A percentile compares a stretch with the other conserved stretches of the same genome.
These are phyloP conservation scores for Phasia obesa DNA, from an alignment of 2,888 invertebrate genomes.

Conservation along the genomic window DNA sequence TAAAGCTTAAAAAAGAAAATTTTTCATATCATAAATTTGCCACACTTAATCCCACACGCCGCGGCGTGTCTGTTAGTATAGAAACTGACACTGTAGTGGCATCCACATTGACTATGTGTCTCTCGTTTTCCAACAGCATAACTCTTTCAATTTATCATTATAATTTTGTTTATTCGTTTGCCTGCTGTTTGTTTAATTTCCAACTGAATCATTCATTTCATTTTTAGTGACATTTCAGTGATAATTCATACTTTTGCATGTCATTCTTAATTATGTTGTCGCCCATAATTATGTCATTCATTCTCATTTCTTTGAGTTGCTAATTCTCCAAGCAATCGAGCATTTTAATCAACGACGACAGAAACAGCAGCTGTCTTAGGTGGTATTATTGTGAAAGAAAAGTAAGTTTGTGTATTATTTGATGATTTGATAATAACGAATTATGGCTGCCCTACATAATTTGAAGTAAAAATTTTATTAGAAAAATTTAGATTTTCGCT, in stretches of 20 bases:
- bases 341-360: conserved; percentile 28
- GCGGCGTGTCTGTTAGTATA: conserved; percentile 60
- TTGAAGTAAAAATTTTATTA: no score
- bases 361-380: conserved; percentile 51
- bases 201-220: conserved; percentile 69
- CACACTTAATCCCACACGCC: conserved; percentile 80
- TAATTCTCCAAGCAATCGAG: conserved; percentile 50
- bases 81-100: background rate
- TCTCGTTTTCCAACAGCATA: conserved; percentile 12
- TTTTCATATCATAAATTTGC: conserved; percentile 80
- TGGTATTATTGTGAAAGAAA: conserved; percentile 26
- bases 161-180: conserved; percentile 68
- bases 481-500: no score
- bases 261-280: conserved; percentile 80
- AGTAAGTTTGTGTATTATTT: background rate
- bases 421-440: background rate
- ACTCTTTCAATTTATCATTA: conserved; percentile 69
- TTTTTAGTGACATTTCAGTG: conserved; percentile 79
- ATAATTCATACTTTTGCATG: conserved; percentile 82
- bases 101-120: conserved; percentile 43
- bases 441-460: background rate
- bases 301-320: conserved; percentile 55
- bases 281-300: conserved; percentile 73
- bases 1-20: conserved; percentile 60
- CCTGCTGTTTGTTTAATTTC: conserved; percentile 41